Percentiles rank a stretch among this genome's conserved stretches.
Conservation (phyloP, 1,140 invertebrate species). For the Rhizoglyphus robini region DNA sequence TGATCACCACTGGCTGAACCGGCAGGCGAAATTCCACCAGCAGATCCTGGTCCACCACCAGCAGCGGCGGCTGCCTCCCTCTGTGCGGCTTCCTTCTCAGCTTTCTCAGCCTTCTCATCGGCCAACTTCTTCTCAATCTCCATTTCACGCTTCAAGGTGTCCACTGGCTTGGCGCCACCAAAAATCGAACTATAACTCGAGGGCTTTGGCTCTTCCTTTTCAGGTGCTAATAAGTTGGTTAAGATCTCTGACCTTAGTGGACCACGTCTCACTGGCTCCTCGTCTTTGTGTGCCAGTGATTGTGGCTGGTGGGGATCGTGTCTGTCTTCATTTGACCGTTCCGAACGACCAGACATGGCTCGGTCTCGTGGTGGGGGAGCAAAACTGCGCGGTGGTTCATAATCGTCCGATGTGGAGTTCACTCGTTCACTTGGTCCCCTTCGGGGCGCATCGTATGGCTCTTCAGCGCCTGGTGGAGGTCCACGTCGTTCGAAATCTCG, state of each 20-base stretch:
- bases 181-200: slow-evolving; percentile 51
- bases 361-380: not conserved
- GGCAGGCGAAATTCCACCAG: not conserved
- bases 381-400: not conserved
- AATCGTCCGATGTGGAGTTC: not conserved
- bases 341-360: not conserved
- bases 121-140: slow-evolving; percentile 49
- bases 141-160: slow-evolving; percentile 62
- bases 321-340: not conserved
- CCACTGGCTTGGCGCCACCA: slow-evolving; percentile 80
- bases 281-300: slow-evolving; percentile 40
- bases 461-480: not conserved
- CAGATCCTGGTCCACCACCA: not conserved
- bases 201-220: slow-evolving; percentile 32
- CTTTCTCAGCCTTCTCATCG: slow-evolving; percentile 29
- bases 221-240: not conserved
- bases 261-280: slow-evolving; percentile 37
- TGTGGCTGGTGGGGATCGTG: not conserved
- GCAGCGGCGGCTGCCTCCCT: not conserved
- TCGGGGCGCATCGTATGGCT: not conserved
- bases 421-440: not conserved
- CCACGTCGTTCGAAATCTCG: slow-evolving; percentile 3
- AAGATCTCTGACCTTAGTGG: not conserved
- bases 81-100: not conserved
- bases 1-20: too few species aligned